Conservation (phyloP, 2,888 invertebrate genomes). For the Sthenelais limicola region DNA sequence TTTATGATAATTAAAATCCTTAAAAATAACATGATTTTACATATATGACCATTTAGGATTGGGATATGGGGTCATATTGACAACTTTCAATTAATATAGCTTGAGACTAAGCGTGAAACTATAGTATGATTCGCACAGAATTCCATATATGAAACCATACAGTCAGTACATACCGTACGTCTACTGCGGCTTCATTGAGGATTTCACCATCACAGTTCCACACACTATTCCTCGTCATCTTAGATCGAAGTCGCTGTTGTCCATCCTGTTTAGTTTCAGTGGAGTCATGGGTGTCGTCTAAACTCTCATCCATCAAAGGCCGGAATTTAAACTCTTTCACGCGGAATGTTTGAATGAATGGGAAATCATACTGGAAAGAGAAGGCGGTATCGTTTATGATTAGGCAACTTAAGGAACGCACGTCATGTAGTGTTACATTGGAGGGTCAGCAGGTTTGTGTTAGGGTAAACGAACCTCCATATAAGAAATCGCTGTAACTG, state of each 20-base stretch:
- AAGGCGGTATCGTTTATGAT: no score
- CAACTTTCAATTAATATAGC: background rate
- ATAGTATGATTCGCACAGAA: no score
- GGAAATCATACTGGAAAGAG: constrained; percentile 77
- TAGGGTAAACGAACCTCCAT: no score
- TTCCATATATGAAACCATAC: background rate
- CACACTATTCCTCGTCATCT: constrained; percentile 74
- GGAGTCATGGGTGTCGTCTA: constrained; percentile 48
- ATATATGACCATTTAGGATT: no score
- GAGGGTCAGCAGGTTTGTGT: no score
- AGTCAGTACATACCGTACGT: constrained; percentile 72
- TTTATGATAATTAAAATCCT: background rate
- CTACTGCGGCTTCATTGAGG: constrained; percentile 78
- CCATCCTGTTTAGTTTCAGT: constrained; percentile 41
- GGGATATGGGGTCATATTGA: background rate
- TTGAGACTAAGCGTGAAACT: no score
- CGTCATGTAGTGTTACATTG: no score
- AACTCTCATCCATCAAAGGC: constrained; percentile 72
- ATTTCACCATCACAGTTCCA: constrained; percentile 91
- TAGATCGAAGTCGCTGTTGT: constrained; percentile 49
- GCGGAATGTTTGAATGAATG: constrained; percentile 83
- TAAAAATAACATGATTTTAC: no score
- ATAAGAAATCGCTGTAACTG: no score
- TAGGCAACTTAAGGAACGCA: no score
- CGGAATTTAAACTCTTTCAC: constrained; percentile 82